Evolutionary conservation across 53 echinoderm and acorn worm species (phyloP).

Genomic region (Luidia sarsii): DNA sequence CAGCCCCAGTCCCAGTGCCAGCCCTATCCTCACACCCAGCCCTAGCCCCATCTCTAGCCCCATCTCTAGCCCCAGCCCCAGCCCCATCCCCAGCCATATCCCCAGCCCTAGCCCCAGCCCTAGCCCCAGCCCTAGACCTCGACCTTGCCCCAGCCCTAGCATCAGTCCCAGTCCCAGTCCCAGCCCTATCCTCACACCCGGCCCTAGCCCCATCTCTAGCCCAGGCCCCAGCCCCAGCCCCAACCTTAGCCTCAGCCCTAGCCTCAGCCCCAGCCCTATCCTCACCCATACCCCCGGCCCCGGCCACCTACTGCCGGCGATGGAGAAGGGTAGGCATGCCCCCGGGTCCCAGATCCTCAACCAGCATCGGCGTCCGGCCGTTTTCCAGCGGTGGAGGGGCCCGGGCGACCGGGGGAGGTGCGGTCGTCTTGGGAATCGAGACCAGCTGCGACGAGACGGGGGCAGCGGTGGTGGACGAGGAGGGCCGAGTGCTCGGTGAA

Average conservation of each 20-base stretch:
- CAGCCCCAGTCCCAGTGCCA: neutral
- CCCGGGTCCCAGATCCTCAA: no score
- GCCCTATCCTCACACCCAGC: neutral
- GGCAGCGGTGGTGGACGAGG: conserved; percentile 90
- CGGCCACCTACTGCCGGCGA: no score
- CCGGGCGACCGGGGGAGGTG: neutral
- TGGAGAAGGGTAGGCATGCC: no score
- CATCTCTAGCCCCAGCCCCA: no score
- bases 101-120: neutral
- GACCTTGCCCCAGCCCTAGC: neutral
- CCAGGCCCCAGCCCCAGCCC: no score
- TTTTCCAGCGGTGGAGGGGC: neutral
- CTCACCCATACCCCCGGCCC: no score
- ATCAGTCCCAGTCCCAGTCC: neutral
- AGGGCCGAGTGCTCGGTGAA: conserved; percentile 83
- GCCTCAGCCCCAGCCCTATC: no score
- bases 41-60: neutral
- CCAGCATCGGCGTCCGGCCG: no score
- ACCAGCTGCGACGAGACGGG: conserved; percentile 99
- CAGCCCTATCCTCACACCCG: neutral
- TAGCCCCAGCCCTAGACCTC: neutral
- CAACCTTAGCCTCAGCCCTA: no score
- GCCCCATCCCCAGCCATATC: no score
- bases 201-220: neutral
- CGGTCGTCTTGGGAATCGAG: conserved; percentile 89